Base-by-base conservation (phyloP, 1,140 invertebrate species). In the Drosophila grimshawi region DNA sequence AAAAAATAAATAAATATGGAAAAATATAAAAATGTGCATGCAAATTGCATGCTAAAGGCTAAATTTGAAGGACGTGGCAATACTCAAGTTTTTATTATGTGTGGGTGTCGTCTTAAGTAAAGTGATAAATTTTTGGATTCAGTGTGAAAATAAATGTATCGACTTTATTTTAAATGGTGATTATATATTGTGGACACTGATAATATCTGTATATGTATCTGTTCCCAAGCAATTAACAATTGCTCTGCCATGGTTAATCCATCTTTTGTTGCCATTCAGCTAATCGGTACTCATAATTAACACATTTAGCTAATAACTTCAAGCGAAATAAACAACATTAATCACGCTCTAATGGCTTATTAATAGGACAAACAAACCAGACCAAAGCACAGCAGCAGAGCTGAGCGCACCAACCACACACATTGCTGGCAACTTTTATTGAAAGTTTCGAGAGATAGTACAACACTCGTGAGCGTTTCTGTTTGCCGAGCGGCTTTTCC, bases 291-390 rank as follows among this genome's bases (percentile, higher is more conserved):
- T 88, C 80, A 89, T 88, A 89, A 88, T 88, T 83, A 88, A 88
- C 85, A 89, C 83, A 88, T 88, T 89, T 88, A 81, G 83, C 80
- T 88, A 89, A 88, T 89, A 89, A 88, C 80, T 89, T 88, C 66
- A 53, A 76, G 70, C 67, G 88, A 79, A 88, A 83, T 85, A 88
- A 89, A 88, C 85, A 88, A 65, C 83, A 89, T 89, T 88, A 88
- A 89, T 88, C 85, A 88, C 80, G 68, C 73, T 89, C 75, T 88
- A 88, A 88, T 88, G 70, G 85, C 63, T 73, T 74, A 83, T 88
- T 88, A 88, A 88, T 89, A 70, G 83, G 80, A 80, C 77, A 86
- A 80, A 88, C 76, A 82, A 45, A 76, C 41, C 39, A 82, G 52
- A 76, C 41, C 39, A 41, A n/a, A 62, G 37, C 10, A 27, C 39